A percentile compares a stretch with the other conserved stretches of the same genome.
These are phyloP conservation scores for Galaxea fascicularis DNA, from an alignment of 92 coral and sea anemone genomes.

Conservation along the genomic window DNA sequence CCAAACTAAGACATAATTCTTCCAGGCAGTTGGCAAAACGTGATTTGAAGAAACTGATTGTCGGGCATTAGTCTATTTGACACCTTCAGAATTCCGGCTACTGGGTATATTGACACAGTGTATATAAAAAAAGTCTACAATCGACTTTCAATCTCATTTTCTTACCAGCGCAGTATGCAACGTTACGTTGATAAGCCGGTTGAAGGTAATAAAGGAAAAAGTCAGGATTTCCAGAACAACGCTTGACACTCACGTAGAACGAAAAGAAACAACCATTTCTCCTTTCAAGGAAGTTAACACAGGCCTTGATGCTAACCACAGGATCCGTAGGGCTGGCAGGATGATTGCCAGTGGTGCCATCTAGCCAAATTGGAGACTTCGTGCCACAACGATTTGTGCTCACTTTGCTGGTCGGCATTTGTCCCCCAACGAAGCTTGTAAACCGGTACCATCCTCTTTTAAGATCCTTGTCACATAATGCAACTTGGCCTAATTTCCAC, in stretches of 20 bases:
- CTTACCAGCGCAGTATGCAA: slow-evolving; percentile 36
- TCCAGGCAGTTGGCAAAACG: no score
- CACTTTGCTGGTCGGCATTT: slow-evolving; percentile 30
- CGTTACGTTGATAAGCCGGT: neutral
- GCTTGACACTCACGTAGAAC: neutral
- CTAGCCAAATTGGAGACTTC: slow-evolving; percentile 12
- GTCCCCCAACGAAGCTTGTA: slow-evolving; percentile 24
- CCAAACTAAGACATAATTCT: no score
- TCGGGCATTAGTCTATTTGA: no score
- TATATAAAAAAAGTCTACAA: no score
- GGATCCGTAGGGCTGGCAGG: neutral
- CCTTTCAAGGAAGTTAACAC: neutral
- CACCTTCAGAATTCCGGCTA: no score
- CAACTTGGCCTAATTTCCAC: slow-evolving; percentile 13
- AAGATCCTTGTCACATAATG: slow-evolving; percentile 21
- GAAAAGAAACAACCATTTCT: neutral
- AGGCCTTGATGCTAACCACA: slow-evolving; percentile 13
- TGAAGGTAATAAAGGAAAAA: slow-evolving; percentile 13
- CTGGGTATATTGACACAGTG: no score
- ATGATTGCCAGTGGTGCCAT: slow-evolving; percentile 4
- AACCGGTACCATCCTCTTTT: slow-evolving; percentile 38
- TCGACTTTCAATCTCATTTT: no score
- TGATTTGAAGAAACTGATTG: no score
- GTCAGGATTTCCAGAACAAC: neutral
- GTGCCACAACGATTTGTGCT: slow-evolving; percentile 27